A percentile compares a stretch with the other conserved stretches of the same genome.
These are phyloP conservation scores for Papilio glaucus DNA, from an alignment of 1,140 invertebrate genomes.

Conservation along the genomic window DNA sequence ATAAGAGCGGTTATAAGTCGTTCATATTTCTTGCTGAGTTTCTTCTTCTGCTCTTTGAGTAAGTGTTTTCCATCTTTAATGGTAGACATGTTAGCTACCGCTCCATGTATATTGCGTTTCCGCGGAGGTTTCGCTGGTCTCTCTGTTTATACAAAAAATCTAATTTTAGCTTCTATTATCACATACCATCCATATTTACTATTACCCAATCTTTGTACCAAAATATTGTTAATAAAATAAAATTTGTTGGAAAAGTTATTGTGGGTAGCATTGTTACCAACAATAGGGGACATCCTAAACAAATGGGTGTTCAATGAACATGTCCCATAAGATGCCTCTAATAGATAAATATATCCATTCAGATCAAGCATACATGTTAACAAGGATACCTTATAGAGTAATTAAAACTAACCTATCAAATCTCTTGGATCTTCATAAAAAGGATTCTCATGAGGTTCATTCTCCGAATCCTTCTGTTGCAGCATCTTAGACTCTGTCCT, in stretches of 20 bases:
- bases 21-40: conserved; percentile 74
- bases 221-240: too few species aligned
- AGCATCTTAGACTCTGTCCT: conserved; percentile 63
- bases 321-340: too few species aligned
- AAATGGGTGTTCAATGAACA: too few species aligned
- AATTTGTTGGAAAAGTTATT: too few species aligned
- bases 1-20: conserved; percentile 68
- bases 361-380: too few species aligned
- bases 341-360: too few species aligned
- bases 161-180: too few species aligned
- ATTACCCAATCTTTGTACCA: too few species aligned
- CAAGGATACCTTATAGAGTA: too few species aligned
- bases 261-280: too few species aligned
- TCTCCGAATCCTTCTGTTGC: conserved; percentile 45
- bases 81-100: conserved; percentile 53
- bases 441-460: conserved; percentile 51
- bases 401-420: conserved; percentile 73
- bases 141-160: conserved; percentile 46
- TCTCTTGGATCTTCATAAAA: conserved; percentile 74
- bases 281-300: too few species aligned
- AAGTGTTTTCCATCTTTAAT: conserved; percentile 60
- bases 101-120: conserved; percentile 62
- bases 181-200: too few species aligned
- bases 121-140: conserved; percentile 67
- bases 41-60: conserved; percentile 70